Evolutionary conservation across 2,888 invertebrate species (phyloP).

Genomic region (Aleiodes testaceus): DNA sequence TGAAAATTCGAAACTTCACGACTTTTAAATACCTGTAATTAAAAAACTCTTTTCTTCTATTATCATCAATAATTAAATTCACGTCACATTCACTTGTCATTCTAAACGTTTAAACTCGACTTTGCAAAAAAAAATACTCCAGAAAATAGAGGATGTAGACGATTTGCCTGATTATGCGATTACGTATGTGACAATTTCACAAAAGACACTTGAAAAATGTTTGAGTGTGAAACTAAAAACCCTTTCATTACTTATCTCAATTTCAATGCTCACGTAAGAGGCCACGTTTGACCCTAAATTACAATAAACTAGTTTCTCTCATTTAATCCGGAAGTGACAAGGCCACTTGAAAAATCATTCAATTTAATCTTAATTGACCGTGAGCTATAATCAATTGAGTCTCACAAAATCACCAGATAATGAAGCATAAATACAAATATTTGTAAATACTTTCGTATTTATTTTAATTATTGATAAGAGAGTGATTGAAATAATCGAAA

Average conservation of each 20-base stretch:
- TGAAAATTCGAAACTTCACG: background rate
- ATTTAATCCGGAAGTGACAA: constrained; percentile 23
- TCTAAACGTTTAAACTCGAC: too few species aligned
- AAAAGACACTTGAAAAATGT: constrained; percentile 14
- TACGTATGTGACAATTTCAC: constrained; percentile 37
- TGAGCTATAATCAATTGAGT: background rate
- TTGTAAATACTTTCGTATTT: too few species aligned
- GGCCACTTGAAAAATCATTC: constrained; percentile 23
- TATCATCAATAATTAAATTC: too few species aligned
- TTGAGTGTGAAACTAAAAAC: constrained; percentile 23
- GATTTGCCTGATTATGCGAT: constrained; percentile 57
- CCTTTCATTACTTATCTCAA: constrained; percentile 10
- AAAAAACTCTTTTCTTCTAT: too few species aligned
- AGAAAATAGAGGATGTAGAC: constrained; percentile 58
- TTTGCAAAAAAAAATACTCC: constrained; percentile 1
- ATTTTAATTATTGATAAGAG: too few species aligned
- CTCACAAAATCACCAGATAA: too few species aligned
- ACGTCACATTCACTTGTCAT: too few species aligned
- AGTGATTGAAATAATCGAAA: too few species aligned
- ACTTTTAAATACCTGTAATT: background rate
- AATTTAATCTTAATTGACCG: constrained; percentile 13
- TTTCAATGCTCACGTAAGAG: constrained; percentile 30
- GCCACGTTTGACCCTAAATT: constrained; percentile 52
- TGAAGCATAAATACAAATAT: too few species aligned
- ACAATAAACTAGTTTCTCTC: constrained; percentile 15